Conservation (phyloP, 2,797 vertebrate species). For the Pipistrellus pipistrellus region DNA sequence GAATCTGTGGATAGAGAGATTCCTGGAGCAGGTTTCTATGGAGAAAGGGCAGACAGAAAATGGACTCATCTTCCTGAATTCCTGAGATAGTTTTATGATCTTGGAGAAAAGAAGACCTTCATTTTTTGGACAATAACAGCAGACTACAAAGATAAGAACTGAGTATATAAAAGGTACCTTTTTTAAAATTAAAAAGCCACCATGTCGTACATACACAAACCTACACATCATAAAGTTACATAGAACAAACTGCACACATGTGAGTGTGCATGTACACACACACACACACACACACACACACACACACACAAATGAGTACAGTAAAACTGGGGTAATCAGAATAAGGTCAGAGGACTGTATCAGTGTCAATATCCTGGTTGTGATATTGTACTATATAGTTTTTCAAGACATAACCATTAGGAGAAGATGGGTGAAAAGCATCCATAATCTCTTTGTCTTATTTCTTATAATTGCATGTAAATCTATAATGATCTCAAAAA, state of each 20-base stretch:
- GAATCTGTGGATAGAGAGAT: neutral
- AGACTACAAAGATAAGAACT: conserved; percentile 7
- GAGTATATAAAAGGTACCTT: neutral
- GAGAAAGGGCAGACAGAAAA: neutral
- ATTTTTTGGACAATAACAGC: conserved; percentile 3
- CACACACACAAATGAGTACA: neutral
- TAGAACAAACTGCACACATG: neutral
- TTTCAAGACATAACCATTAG: neutral
- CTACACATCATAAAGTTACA: neutral
- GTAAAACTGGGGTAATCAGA: neutral
- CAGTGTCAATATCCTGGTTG: neutral
- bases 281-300: neutral
- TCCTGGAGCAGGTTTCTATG: neutral
- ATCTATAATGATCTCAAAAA: conserved; percentile 9
- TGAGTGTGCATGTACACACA: neutral
- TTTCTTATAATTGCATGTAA: neutral
- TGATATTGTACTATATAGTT: neutral
- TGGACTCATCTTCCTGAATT: conserved; percentile 13
- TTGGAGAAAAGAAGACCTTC: neutral
- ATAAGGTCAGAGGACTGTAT: neutral
- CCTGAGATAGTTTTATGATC: conserved; percentile 23
- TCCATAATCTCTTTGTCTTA: neutral
- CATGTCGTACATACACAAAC: neutral
- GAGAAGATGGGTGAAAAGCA: neutral
- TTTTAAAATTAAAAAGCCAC: neutral